Conservation (phyloP, 2,888 invertebrate species). For the Bhutanitis thaidina region DNA sequence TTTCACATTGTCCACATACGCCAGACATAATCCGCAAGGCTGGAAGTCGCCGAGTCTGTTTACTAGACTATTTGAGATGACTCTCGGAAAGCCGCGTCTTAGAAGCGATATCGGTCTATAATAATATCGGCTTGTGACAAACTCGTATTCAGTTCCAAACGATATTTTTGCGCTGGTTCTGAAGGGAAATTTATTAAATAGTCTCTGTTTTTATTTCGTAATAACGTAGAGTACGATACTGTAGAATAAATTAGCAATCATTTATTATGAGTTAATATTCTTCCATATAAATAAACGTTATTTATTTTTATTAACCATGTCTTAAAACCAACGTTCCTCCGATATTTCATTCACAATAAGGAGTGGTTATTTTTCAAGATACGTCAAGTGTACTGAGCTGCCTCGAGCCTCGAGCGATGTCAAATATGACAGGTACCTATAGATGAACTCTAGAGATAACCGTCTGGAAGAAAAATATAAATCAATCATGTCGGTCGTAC, state of each 20-base stretch:
- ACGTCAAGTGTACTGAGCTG: conserved; percentile 7
- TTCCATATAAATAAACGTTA: too few relatives aligned
- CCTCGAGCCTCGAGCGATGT: conserved; percentile 5
- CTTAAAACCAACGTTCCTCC: neutral
- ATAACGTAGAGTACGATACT: too few relatives aligned
- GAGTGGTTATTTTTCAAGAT: conserved; percentile 5
- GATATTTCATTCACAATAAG: neutral
- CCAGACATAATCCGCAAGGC: too few relatives aligned
- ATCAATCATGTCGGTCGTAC: conserved; percentile 1
- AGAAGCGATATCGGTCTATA: too few relatives aligned
- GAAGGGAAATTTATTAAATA: too few relatives aligned
- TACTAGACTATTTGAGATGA: too few relatives aligned
- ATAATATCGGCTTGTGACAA: neutral
- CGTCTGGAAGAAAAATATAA: neutral
- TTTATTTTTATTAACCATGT: neutral
- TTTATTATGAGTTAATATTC: too few relatives aligned
- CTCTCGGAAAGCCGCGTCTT: too few relatives aligned
- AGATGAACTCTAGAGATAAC: conserved; percentile 8
- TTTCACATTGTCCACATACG: too few relatives aligned
- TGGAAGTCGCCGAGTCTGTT: too few relatives aligned
- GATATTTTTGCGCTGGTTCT: neutral
- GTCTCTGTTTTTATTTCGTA: too few relatives aligned
- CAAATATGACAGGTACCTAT: conserved; percentile 8
- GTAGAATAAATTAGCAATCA: too few relatives aligned
- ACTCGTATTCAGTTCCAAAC: neutral